Percentiles rank a stretch among this genome's conserved stretches.
Conservation (phyloP, 2,797 vertebrate genomes). For the Sebastes glaucus region DNA sequence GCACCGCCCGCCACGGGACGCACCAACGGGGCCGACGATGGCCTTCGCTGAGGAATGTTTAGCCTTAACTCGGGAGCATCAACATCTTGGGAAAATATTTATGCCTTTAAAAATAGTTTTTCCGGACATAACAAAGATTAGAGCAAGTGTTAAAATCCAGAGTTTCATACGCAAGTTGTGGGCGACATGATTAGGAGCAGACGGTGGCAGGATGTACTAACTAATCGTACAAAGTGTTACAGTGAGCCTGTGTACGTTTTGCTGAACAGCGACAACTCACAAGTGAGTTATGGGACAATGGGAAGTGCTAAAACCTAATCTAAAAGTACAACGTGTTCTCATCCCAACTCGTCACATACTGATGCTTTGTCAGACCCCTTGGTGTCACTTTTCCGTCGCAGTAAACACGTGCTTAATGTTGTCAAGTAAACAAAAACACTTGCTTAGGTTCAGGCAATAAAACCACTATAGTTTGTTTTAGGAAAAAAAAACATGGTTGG, state of each 20-base stretch:
- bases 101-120: conserved; percentile 25
- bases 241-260: background rate
- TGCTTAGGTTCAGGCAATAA: too few relatives aligned
- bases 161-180: background rate
- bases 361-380: too few relatives aligned
- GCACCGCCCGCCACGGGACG: background rate
- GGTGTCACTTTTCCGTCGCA: too few relatives aligned
- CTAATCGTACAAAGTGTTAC: background rate
- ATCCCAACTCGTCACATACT: too few relatives aligned
- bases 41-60: conserved; percentile 64
- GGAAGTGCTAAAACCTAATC: background rate
- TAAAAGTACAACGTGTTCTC: too few relatives aligned
- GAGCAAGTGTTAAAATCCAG: background rate
- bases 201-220: background rate
- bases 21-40: conserved; percentile 6
- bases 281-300: background rate
- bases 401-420: too few relatives aligned
- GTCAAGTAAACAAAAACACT: too few relatives aligned
- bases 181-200: background rate
- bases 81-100: conserved; percentile 57
- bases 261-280: background rate
- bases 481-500: too few relatives aligned
- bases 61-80: conserved; percentile 27
- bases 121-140: conserved; percentile 25
- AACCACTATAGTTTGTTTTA: too few relatives aligned